Conservation (phyloP, 2,888 invertebrate species). For the Campaea margaritaria region DNA sequence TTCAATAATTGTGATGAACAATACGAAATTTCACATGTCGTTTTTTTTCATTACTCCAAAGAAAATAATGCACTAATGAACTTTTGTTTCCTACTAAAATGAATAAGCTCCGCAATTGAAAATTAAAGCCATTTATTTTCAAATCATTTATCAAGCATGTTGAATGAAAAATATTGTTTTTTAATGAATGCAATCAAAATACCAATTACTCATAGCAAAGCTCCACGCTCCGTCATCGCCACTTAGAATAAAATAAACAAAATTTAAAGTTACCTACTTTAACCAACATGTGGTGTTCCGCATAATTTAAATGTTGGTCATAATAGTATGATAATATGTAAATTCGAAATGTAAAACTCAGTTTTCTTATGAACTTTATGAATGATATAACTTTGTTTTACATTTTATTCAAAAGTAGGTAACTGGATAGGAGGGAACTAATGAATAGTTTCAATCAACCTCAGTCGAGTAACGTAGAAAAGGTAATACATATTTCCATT, state of each 20-base stretch:
- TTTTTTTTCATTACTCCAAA: constrained; percentile 28
- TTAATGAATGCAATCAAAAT: constrained; percentile 16
- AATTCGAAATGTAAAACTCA: neutral
- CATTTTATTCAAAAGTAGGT: too few relatives aligned
- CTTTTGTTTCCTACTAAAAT: constrained; percentile 3
- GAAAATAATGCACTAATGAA: constrained; percentile 6
- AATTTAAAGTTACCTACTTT: too few relatives aligned
- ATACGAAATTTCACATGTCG: constrained; percentile 17
- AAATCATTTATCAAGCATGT: constrained; percentile 5
- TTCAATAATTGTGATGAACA: constrained; percentile 21
- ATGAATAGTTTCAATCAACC: too few relatives aligned
- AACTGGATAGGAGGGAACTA: too few relatives aligned
- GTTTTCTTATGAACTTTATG: too few relatives aligned
- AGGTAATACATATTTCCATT: too few relatives aligned
- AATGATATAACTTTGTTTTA: too few relatives aligned
- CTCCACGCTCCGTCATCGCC: neutral
- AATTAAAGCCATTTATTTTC: neutral
- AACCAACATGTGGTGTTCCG: neutral
- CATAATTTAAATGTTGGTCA: neutral
- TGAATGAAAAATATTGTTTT: constrained; percentile 17
- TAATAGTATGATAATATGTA: too few relatives aligned
- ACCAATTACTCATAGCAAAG: constrained; percentile 20
- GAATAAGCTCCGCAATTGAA: constrained; percentile 6
- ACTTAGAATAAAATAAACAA: neutral
- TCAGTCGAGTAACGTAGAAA: too few relatives aligned